phyloP scores from a whole-genome alignment of 2,888 invertebrate genomes.

The Rhagium mordax region DNA sequence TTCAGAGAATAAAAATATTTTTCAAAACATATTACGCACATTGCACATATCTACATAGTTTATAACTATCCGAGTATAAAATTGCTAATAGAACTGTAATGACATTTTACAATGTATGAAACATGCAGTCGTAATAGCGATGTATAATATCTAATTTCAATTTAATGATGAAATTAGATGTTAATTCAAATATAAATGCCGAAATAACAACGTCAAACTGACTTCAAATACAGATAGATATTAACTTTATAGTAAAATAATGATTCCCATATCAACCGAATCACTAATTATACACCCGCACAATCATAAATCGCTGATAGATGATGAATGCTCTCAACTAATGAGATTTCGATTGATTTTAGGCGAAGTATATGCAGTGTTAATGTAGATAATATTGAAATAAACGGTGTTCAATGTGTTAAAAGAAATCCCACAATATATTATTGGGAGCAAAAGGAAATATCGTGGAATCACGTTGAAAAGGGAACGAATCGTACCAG shows the following conservation, averaged over 20 bases:
- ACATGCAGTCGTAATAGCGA: neutral
- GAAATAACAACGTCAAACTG: neutral
- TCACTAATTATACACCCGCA: constrained; percentile 1
- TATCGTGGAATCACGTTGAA: constrained; percentile 55
- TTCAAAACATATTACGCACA: no score
- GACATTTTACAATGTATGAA: neutral
- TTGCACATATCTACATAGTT: no score
- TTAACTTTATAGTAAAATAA: constrained; percentile 12
- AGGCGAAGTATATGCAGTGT: neutral
- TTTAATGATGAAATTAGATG: neutral
- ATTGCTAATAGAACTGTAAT: neutral
- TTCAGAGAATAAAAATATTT: no score
- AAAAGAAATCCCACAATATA: constrained; percentile 5
- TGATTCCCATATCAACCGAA: neutral
- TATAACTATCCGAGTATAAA: no score
- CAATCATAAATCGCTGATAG: constrained; percentile 2
- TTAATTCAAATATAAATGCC: neutral
- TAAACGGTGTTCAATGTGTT: constrained; percentile 5
- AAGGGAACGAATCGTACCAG: constrained; percentile 49
- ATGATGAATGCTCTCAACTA: neutral
- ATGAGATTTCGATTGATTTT: neutral
- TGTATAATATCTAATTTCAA: neutral
- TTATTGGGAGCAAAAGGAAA: constrained; percentile 39
- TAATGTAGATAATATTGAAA: constrained; percentile 20
- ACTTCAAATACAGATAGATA: neutral